Base-by-base conservation (phyloP, 2,797 vertebrate genomes). In the Euphonia xanthogaster region DNA sequence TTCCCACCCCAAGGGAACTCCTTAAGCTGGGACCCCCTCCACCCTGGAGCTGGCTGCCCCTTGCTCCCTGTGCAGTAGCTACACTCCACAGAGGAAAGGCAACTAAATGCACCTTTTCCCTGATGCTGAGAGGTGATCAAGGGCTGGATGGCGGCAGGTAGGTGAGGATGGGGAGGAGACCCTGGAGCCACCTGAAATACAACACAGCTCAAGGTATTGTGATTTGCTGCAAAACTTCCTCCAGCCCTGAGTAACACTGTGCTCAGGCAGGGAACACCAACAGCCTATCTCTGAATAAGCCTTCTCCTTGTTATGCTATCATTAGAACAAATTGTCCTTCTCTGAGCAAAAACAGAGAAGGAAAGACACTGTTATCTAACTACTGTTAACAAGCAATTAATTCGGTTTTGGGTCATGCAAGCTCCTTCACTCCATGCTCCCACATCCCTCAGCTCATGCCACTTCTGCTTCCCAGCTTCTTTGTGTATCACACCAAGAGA, bases 311-410 rank as follows among this genome's bases (percentile, higher is more conserved):
- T 83, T 87, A 39, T 76, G 63, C 62, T 83, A 42, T 83, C 87
- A 31, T 44, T 62, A 70, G 94, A 97, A 94, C 87, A 95, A 93
- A 91, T 50, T 84, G 94, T 91, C 76, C 87, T 90, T 78, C 9
- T 2, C 31, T 68, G 58, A 88, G 82, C 75, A 91, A 73, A 87
- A 94, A 86, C 61, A 54, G 68, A 55, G 75, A 66, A 30, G 22
- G 58, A 94, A 79, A 81, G 65, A 62, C 73, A 73, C 35, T 4
- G 19, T 86, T 95, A 94, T 96, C 62, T 90, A 78, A 66, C 82
- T 92, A 70, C 80, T 39, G 80, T 39, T 94, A 90, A 95, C 79
- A 93, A 8, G 73, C 82, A 90, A 72, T 90, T 95, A 91, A 88
- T 82, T 78, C 2, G 3, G 35, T 83, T 91, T 66, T 50, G 62